These are phyloP conservation scores for Pocillopora meandrina DNA, from an alignment of 92 coral and sea anemone species.

Conservation along the genomic window DNA sequence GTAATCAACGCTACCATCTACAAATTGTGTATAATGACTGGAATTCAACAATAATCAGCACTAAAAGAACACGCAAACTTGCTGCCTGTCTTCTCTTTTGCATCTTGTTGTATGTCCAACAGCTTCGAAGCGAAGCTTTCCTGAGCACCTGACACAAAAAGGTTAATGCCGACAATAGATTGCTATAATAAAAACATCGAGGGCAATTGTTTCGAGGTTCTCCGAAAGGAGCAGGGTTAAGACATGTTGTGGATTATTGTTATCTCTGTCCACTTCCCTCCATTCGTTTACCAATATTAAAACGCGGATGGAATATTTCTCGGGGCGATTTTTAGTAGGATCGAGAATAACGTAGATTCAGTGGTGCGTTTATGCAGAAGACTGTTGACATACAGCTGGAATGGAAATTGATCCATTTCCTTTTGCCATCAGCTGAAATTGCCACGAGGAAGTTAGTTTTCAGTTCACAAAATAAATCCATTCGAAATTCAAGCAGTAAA, in stretches of 20 bases:
- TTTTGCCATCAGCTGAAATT: conserved; percentile 27
- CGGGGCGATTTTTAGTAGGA: background rate
- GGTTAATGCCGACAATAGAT: conserved; percentile 1
- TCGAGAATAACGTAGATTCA: background rate
- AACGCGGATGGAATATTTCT: background rate
- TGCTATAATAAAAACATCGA: conserved; percentile 20
- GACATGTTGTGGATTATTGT: background rate
- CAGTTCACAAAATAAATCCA: background rate
- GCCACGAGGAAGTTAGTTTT: conserved; percentile 24
- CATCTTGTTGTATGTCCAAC: conserved; percentile 4
- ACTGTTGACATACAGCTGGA: conserved; percentile 24
- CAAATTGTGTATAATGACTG: conserved; percentile 30
- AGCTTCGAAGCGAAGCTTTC: background rate
- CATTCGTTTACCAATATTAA: background rate
- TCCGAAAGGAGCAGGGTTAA: conserved; percentile 16
- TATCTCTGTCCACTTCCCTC: background rate
- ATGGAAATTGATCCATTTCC: conserved; percentile 45
- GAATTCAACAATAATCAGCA: conserved; percentile 4
- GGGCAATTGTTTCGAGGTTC: conserved; percentile 13
- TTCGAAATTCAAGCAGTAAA: background rate
- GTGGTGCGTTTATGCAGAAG: conserved; percentile 8
- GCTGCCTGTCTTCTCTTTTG: background rate
- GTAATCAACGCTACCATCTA: conserved; percentile 41
- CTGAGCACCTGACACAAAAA: background rate
- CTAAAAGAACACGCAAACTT: conserved; percentile 23